Base-by-base conservation (phyloP, 2,113 vertebrate species). In the Crocuta crocuta region DNA sequence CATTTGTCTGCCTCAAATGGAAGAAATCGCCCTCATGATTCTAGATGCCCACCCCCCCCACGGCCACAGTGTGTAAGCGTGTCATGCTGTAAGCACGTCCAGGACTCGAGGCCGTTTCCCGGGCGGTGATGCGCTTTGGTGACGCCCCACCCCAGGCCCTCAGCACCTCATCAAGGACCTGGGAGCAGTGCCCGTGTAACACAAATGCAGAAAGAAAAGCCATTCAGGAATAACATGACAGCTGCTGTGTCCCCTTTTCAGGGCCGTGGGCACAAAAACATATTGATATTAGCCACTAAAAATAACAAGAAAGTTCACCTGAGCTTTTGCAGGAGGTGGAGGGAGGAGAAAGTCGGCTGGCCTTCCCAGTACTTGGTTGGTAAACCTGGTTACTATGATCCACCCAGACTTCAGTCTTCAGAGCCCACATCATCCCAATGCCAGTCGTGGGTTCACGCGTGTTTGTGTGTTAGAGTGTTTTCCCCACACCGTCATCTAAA, bases 401-500 rank as follows among this genome's bases (percentile, higher is more conserved):
- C 10, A 10, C 28, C 26, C 17, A 0, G 21, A 16, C 21, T n/a
- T 35, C 12, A 21, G 55, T 65, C 66, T 24, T 92, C 86, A 39
- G 31, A 28, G 11, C 35, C 50, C 31, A 12, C 50, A 3, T 8
- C 0, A 8, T 3, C 4, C 16, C 50, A 61, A 16, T 0, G 1
- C 70, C 50, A 21, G 71, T 58, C 6, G 4, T 3, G 2, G 11
- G n/a, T 55, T 24, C 31, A n/a, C 1, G 1, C 4, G 28, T 5
- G 17, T 66, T n/a, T 39, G 26, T 17, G 19, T 4, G 10, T 26
- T 21, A 13, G 50, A 35, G 15, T 12, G 16, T 10, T 65, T 65
- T 48, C 8, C 2, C 8, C 10, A 0, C 2, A 4, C 31, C 63
- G 58, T 61, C 1, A 70, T 35, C 35, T 43, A 45, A 43, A 7